Base-by-base conservation (phyloP, 2,888 invertebrate species). In the Neocrepidodera transversa region DNA sequence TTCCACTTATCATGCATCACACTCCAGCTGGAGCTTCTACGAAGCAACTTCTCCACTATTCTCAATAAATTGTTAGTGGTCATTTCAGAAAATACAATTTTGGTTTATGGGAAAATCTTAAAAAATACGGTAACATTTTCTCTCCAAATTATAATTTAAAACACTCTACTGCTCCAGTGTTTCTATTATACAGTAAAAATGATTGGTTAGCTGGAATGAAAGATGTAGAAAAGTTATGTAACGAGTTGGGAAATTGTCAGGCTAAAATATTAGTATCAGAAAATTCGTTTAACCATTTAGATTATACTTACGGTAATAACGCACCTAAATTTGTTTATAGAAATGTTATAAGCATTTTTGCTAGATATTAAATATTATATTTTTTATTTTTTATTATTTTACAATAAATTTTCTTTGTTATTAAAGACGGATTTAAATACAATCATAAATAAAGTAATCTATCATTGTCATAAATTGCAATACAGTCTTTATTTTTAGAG, bases 11-110 rank as follows among this genome's bases (percentile, higher is more conserved):
- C 3, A 63, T 62, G 45, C 64, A 63, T 17, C 69, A 69, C 26
- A 64, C 73, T 2, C 79, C 79, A 10, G 77, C 77, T 36, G 78
- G 78, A 40, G 50, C 73, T 6, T 83, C 91, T 0, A 84, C 86
- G 1, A 84, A 85, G 69, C 90, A 91, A 74, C 75, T 92, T 5
- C 79, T 86, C 2, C 93, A 93, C 76, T 92, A 85, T 72, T 87
- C 82, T 0, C 93, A 93, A 78, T 81, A 85, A 16, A 82, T 87
- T 14, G 71, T 76, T 8, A 82, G 82, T 32, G 76, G 77, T 30
- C 58, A 75, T 1, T 86, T 86, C 74, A 79, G 83, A 18, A 83
- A 85, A 57, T 87, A 82, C 67, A 84, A 87, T 71, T 80, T 82
- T 61, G 87, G 45, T 16, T 14, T 45, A 4, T 4, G 26, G 2